phyloP scores from a whole-genome alignment of 2,113 vertebrate species.

The Procavia capensis region DNA sequence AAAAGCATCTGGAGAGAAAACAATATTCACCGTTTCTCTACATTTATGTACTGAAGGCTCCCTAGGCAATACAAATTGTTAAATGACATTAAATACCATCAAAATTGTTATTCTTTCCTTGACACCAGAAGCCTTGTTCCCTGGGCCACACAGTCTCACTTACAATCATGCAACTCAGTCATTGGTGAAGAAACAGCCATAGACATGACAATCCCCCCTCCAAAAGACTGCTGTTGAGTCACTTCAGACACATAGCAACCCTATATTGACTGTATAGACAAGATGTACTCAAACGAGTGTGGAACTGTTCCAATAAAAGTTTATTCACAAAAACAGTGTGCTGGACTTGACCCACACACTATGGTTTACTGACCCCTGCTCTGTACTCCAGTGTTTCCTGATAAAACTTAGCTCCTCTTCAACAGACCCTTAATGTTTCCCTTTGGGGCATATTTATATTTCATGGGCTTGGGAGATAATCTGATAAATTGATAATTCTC shows the following conservation, averaged over 20 bases:
- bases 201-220: no score
- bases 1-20: not conserved
- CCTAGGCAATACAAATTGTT: no score
- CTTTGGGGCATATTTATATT: constrained; percentile 45
- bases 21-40: not conserved
- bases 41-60: not conserved
- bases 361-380: not conserved
- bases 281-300: rapidly evolving
- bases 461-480: constrained; percentile 80
- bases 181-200: not conserved
- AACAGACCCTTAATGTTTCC: not conserved
- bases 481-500: constrained; percentile 78
- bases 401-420: not conserved
- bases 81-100: not conserved
- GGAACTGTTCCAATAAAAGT: constrained; percentile 18
- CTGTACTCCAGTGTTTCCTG: not conserved
- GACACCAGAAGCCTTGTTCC: no score
- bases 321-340: constrained; percentile 2
- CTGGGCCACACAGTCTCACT: not conserved
- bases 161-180: no score
- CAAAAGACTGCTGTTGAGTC: no score
- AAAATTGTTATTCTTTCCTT: not conserved
- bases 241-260: no score
- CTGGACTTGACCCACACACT: not conserved
- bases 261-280: no score